Base-by-base conservation (phyloP, 1,140 invertebrate genomes). In the Vanessa tameamea region DNA sequence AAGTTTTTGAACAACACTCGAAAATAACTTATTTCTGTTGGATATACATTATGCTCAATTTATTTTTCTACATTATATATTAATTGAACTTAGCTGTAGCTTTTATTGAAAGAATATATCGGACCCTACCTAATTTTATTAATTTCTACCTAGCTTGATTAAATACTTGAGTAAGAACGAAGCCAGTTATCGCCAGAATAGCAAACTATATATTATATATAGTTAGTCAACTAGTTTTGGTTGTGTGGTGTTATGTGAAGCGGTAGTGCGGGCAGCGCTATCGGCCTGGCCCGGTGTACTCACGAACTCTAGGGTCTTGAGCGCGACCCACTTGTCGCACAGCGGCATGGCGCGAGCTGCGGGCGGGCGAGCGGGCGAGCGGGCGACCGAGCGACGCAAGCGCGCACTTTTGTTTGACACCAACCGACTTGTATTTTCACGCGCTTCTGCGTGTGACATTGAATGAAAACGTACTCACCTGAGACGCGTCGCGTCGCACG, bases 301-400 rank as follows among this genome's bases (percentile, higher is more conserved):
- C 79, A 93, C 93, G 73, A 93, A 92, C 86, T 93, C 91, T 23
- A 92, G 84, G 81, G 93, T 88, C 89, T 93, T 93, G 69, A 93
- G 87, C 73, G 88, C 91, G 85, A 93, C 93, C 92, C 92, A 93
- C 86, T 93, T 93, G 84, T 93, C 92, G 80, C 91, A 93, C 48
- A 69, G 66, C 66, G 66, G 48, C 66, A 69, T 69, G 12, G 12
- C 66, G 66, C 16, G 48, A 47, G 69, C 70, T 48, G 73, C 69
- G 65, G 61, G 71, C 37, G 69, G 61, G 78, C 87, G 84, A 77
- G 81, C 83, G 84, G 79, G 64, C 87, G 73, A 73, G 71, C 37
- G 69, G 61, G 78, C 87, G 84, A 78, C 82, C 83, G 84, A 79
- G 64, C 87, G 73, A 73, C 83, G 77, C 89, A 70, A 76, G 78